Base-by-base conservation (phyloP, 2,888 invertebrate species). In the Eurois occulta region DNA sequence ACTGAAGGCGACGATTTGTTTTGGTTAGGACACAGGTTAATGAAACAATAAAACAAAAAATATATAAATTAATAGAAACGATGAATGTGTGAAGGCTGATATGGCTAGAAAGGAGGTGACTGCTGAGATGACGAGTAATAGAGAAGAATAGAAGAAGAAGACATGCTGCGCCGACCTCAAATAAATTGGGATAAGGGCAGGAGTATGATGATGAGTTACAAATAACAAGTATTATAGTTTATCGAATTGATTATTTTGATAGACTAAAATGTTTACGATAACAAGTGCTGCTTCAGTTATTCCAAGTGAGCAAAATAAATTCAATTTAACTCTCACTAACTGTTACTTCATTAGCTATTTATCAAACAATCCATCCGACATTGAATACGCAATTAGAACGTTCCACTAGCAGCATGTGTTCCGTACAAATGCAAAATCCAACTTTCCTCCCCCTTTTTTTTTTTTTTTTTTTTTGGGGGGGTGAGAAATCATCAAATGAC, bases 321-420 rank as follows among this genome's bases (percentile, higher is more conserved):
- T n/a, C 11, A 28, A 46, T 66, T 38, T 32, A 65, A 52, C 43
- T 64, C 28, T 16, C 28, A 21, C 48, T 35, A 55, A 28, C 32
- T 60, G 18, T 58, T 8, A 62, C 62, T 21, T 48, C 28, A 76
- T 72, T 41, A 48, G 6, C 41, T 70, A 72, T 69, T 73, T 41
- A 60, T 32, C 11, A 48, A 69, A 6, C 32, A 43, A 48, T 13
- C 28, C 46, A 71, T 38, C 32, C 18, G 10, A 75, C 64, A 64
- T 35, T 55, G 41, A 67, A 73, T 77, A 69, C 18, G 16, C 71
- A 78, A 84, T 78, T 76, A 75, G n/a, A n/a, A 66, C 41, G 38
- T 70, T 70, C 62, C 62, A n/a, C n/a, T 52, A 28, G 48, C 65
- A 70, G 24, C 58, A 76, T 74, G 4, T 60, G 52, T 52, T 75